A percentile compares a stretch with the other conserved stretches of the same genome.
These are phyloP conservation scores for Globia sparganii DNA, from an alignment of 2,888 invertebrate species.

Conservation along the genomic window DNA sequence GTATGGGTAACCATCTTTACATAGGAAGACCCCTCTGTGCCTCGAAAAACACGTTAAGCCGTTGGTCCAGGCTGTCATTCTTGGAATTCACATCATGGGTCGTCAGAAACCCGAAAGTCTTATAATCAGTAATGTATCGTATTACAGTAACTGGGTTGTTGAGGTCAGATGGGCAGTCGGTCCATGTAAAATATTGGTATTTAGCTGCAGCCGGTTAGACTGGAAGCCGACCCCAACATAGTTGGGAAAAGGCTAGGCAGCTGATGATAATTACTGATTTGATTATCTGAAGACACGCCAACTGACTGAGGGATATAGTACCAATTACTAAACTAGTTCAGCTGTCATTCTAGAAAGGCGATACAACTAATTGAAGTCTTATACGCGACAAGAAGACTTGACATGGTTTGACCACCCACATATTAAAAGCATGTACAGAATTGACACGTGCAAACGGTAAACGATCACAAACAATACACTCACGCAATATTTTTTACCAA, in stretches of 20 bases:
- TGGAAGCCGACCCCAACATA: background rate
- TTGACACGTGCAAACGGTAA: background rate
- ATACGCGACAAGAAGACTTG: background rate
- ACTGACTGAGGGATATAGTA: background rate
- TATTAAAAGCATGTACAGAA: background rate
- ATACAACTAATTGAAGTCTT: background rate
- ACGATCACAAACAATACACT: slow-evolving; percentile 29
- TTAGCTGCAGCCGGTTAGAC: background rate
- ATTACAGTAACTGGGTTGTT: background rate
- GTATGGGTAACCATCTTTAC: background rate
- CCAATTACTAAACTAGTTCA: background rate
- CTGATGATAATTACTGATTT: background rate
- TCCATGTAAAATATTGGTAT: background rate
- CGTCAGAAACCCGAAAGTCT: background rate
- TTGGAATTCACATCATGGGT: background rate
- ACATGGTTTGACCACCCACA: background rate
- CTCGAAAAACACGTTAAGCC: background rate
- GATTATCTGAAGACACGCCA: background rate
- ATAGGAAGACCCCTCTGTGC: background rate
- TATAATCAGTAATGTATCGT: background rate
- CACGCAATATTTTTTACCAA: slow-evolving; percentile 28
- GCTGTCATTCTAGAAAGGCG: background rate
- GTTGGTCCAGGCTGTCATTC: background rate
- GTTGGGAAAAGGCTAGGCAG: background rate
- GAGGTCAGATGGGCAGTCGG: background rate